Conservation (phyloP, 2,888 invertebrate genomes). For the Candidula unifasciata region DNA sequence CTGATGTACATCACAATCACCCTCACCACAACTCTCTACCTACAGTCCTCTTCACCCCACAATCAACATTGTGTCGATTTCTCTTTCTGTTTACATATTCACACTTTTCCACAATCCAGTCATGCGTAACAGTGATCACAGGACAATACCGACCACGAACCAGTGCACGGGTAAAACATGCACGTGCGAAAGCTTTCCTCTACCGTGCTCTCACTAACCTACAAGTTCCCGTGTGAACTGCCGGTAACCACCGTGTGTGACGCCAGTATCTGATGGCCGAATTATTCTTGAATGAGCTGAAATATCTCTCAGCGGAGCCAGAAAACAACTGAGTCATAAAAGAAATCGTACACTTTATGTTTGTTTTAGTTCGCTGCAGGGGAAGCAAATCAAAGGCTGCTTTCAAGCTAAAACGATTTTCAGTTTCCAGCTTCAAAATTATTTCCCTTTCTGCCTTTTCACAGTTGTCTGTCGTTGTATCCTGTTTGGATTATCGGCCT, state of each 20-base stretch:
- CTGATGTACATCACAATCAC: too few relatives aligned
- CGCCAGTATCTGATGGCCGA: neutral
- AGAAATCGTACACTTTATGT: neutral
- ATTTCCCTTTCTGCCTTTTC: neutral
- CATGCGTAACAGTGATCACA: neutral
- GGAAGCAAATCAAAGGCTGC: neutral
- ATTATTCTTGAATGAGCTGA: neutral
- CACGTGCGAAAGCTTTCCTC: neutral
- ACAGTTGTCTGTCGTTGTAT: too few relatives aligned
- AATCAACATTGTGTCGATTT: too few relatives aligned
- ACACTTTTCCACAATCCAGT: neutral
- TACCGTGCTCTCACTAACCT: neutral
- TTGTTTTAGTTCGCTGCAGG: neutral
- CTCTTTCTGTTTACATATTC: neutral
- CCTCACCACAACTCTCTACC: too few relatives aligned
- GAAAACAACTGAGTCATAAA: neutral
- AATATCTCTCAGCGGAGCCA: neutral
- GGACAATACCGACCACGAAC: neutral
- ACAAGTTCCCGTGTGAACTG: neutral
- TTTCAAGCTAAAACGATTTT: neutral
- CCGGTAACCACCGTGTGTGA: neutral
- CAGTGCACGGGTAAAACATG: neutral
- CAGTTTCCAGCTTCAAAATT: neutral
- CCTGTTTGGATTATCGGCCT: too few relatives aligned
- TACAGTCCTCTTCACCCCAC: too few relatives aligned